Conservation (phyloP, 2,888 invertebrate species). For the Stenotaenia linearis region DNA sequence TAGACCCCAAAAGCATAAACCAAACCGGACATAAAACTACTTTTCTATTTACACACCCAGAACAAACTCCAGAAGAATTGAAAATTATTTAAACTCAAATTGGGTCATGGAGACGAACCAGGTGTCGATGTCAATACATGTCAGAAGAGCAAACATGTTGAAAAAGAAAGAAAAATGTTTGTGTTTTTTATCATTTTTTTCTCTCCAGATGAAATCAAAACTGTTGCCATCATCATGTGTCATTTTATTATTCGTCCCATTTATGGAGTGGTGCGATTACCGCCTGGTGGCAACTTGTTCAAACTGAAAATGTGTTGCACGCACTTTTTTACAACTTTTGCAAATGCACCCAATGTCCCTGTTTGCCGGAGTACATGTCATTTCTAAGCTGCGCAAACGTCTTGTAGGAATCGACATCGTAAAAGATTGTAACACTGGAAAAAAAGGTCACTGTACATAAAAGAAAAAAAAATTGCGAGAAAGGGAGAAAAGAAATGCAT, state of each 20-base stretch:
- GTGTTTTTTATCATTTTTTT: too few species aligned
- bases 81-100: neutral
- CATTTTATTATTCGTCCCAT: neutral
- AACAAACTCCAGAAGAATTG: neutral
- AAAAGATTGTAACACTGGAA: neutral
- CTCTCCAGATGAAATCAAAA: neutral
- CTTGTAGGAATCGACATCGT: neutral
- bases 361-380: neutral
- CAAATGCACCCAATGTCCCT: neutral
- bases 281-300: conserved; percentile 7
- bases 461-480: neutral
- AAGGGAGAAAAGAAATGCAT: neutral
- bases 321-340: conserved; percentile 8
- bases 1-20: neutral
- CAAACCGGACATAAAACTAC: neutral
- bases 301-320: neutral
- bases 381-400: conserved; percentile 2
- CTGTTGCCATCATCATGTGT: neutral
- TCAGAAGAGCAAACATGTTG: too few species aligned
- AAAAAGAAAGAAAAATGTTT: too few species aligned
- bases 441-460: neutral
- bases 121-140: neutral
- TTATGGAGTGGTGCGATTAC: neutral
- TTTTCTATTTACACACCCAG: neutral
- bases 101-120: neutral